These are phyloP conservation scores for Tokudaia muenninki DNA, from an alignment of 2,797 vertebrate species.

Conservation along the genomic window DNA sequence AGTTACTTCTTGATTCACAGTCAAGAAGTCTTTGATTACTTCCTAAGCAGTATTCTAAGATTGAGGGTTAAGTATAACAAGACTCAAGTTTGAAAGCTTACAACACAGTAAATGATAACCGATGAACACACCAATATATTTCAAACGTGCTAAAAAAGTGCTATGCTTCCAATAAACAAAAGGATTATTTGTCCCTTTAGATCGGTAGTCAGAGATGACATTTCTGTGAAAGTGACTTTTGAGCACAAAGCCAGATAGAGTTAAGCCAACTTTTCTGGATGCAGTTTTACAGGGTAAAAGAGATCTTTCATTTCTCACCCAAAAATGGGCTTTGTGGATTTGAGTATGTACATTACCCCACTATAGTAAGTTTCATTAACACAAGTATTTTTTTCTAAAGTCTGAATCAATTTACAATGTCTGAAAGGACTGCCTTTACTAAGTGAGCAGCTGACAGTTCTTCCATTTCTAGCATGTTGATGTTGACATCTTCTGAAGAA, in stretches of 20 bases:
- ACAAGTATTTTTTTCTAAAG: constrained; percentile 41
- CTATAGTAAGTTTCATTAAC: not conserved
- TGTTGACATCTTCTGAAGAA: constrained; percentile 23
- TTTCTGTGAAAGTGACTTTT: constrained; percentile 44
- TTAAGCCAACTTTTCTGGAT: constrained; percentile 31
- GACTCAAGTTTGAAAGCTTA: constrained; percentile 34
- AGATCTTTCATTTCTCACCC: not conserved
- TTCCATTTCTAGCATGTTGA: not conserved
- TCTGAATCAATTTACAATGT: constrained; percentile 32
- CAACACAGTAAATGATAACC: constrained; percentile 10
- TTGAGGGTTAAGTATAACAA: not conserved
- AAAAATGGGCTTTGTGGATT: not conserved
- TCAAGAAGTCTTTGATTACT: constrained; percentile 44
- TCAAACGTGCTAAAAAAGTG: not conserved
- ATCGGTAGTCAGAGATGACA: not conserved
- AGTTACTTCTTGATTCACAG: constrained; percentile 17
- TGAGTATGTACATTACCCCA: constrained; percentile 16
- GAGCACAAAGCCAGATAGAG: constrained; percentile 17
- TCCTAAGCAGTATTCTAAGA: constrained; percentile 4
- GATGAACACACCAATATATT: constrained; percentile 6
- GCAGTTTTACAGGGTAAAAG: constrained; percentile 8
- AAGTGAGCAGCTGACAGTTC: not conserved
- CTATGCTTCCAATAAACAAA: constrained; percentile 29
- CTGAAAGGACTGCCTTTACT: not conserved
- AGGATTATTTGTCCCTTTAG: not conserved